Evolutionary conservation across 2,888 invertebrate species (phyloP).

Genomic region (Geotrupes spiniger): DNA sequence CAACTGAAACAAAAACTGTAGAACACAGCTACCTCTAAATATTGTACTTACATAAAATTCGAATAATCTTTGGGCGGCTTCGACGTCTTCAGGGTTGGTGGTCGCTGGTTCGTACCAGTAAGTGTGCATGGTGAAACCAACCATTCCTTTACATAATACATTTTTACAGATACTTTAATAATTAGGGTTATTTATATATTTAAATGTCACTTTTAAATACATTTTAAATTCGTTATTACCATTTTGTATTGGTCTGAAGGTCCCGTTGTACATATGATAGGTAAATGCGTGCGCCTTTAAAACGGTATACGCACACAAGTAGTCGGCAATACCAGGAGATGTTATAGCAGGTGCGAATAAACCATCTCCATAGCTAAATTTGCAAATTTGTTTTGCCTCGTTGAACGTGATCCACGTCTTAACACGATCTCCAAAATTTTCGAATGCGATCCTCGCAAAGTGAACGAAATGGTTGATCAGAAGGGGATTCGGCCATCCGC

Average conservation of each 20-base stretch:
- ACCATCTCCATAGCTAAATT: constrained; percentile 37
- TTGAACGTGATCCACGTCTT: constrained; percentile 28
- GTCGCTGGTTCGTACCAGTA: constrained; percentile 57
- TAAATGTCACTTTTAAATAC: too few relatives aligned
- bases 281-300: constrained; percentile 64
- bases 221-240: too few relatives aligned
- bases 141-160: constrained; percentile 17
- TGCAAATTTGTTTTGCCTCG: constrained; percentile 32
- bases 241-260: constrained; percentile 46
- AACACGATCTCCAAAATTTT: constrained; percentile 49
- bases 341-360: constrained; percentile 41
- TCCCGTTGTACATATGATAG: constrained; percentile 57
- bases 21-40: not conserved
- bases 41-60: constrained; percentile 15
- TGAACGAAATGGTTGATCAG: constrained; percentile 60
- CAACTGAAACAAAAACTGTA: constrained; percentile 39
- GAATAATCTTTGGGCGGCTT: constrained; percentile 54
- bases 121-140: constrained; percentile 58
- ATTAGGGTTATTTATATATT: not conserved
- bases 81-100: constrained; percentile 48
- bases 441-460: constrained; percentile 56
- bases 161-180: not conserved
- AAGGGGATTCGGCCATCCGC: constrained; percentile 64
- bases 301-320: constrained; percentile 62
- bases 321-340: constrained; percentile 56